phyloP scores from a whole-genome alignment of 2,888 invertebrate species.

The Smittia aterrima region DNA sequence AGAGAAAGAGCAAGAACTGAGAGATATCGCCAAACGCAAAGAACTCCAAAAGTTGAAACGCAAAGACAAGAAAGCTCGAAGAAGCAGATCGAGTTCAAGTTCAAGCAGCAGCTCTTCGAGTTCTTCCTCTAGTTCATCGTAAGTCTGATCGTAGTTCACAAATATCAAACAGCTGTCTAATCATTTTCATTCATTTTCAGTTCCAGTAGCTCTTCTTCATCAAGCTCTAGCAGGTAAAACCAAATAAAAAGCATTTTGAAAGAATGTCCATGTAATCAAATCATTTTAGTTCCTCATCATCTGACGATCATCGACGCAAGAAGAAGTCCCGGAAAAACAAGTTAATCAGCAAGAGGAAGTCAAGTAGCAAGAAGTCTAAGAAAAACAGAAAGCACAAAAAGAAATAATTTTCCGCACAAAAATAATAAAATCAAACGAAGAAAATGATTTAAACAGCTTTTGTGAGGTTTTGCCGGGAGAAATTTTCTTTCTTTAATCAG shows the following conservation, averaged over 20 bases:
- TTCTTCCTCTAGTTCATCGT: too few species aligned
- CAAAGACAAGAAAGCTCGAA: conserved; percentile 23
- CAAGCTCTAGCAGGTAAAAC: not conserved
- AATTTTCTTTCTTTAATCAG: too few species aligned
- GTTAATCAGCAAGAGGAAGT: not conserved
- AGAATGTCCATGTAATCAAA: not conserved
- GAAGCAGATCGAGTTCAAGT: not conserved
- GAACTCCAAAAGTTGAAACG: conserved; percentile 42
- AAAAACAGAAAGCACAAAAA: not conserved
- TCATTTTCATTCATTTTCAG: not conserved
- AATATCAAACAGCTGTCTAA: too few species aligned
- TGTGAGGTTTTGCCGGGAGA: too few species aligned
- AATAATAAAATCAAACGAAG: not conserved
- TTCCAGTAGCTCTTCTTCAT: not conserved
- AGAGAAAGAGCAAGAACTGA: conserved; percentile 11
- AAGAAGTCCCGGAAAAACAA: conserved; percentile 11
- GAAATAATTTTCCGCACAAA: not conserved
- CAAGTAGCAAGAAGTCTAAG: not conserved
- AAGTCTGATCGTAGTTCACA: too few species aligned
- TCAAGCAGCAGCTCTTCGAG: not conserved
- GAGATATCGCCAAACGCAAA: conserved; percentile 43
- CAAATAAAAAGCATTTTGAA: not conserved
- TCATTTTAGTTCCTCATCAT: conserved; percentile 14
- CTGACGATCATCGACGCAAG: not conserved
- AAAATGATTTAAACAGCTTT: too few species aligned